Evolutionary conservation across 2,797 vertebrate genomes (phyloP).

Genomic region (Miichthys miiuy): DNA sequence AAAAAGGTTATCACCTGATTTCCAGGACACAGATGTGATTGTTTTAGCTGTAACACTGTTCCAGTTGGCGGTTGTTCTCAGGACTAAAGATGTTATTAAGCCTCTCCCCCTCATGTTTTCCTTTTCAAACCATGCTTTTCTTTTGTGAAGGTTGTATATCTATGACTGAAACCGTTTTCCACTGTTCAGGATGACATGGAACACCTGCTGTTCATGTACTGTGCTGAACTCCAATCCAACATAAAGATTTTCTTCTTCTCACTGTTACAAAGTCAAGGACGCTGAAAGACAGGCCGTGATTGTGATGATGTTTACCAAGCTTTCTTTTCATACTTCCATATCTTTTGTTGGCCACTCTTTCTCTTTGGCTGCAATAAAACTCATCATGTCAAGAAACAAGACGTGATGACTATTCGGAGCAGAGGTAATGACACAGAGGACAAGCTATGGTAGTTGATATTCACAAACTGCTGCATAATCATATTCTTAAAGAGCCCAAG

Average conservation of each 20-base stretch:
- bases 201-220: constrained; percentile 75
- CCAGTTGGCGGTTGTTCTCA: constrained; percentile 66
- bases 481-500: constrained; percentile 54
- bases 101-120: constrained; percentile 67
- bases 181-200: constrained; percentile 72
- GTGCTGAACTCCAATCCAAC: constrained; percentile 65
- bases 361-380: constrained; percentile 45
- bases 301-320: constrained; percentile 59
- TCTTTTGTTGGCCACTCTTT: constrained; percentile 35
- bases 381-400: constrained; percentile 42
- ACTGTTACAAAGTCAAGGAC: constrained; percentile 65
- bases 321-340: constrained; percentile 34
- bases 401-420: constrained; percentile 50
- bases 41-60: constrained; percentile 68
- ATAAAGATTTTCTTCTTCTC: constrained; percentile 65
- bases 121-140: constrained; percentile 69
- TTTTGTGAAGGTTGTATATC: constrained; percentile 73
- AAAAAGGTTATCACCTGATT: constrained; percentile 72
- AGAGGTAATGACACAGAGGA: constrained; percentile 33
- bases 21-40: constrained; percentile 75
- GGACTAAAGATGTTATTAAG: constrained; percentile 66
- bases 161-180: constrained; percentile 71
- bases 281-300: constrained; percentile 41
- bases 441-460: constrained; percentile 51
- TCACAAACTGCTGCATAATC: constrained; percentile 57